These are phyloP conservation scores for Argyra leucocephala DNA, from an alignment of 2,888 invertebrate species.

Conservation along the genomic window DNA sequence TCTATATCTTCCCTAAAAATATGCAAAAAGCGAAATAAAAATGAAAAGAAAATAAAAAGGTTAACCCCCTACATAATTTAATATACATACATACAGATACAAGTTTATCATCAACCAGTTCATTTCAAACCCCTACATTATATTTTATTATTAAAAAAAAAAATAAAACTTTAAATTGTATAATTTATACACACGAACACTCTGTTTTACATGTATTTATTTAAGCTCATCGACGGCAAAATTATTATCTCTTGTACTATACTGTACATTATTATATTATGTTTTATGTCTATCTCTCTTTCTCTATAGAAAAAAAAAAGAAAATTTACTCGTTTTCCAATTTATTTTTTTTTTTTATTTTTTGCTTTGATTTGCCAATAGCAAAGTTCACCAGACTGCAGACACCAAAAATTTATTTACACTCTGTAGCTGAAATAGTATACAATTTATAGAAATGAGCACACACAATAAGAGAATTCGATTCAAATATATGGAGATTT, in stretches of 20 bases:
- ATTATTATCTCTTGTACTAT: too few relatives aligned
- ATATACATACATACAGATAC: too few relatives aligned
- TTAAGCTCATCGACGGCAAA: too few relatives aligned
- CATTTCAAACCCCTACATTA: background rate
- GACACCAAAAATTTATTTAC: background rate
- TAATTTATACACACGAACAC: background rate
- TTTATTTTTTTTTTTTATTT: background rate
- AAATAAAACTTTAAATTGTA: too few relatives aligned
- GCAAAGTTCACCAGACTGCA: background rate
- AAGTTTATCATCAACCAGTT: background rate
- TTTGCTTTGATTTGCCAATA: background rate
- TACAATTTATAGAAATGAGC: too few relatives aligned
- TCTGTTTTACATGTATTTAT: background rate
- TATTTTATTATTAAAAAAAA: too few relatives aligned
- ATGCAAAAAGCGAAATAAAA: too few relatives aligned
- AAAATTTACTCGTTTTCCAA: background rate
- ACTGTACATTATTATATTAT: background rate
- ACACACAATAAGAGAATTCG: too few relatives aligned
- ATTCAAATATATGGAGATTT: too few relatives aligned
- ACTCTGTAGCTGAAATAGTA: too few relatives aligned
- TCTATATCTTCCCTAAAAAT: too few relatives aligned
- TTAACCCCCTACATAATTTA: background rate
- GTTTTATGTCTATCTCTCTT: background rate
- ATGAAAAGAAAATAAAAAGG: background rate
- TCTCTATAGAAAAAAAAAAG: background rate